A percentile compares a stretch with the other conserved stretches of the same genome.
phyloP scores from a whole-genome alignment of 2,113 vertebrate species.

The Danio rerio region GRCz12tu NC_133193.1:7943501-7944000 shows the following conservation, averaged over 20 bases:
- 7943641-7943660: not conserved
- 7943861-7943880: too few species aligned
- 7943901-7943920: too few species aligned
- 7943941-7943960: too few species aligned
- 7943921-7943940: too few species aligned
- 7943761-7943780: not conserved
- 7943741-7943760: not conserved
- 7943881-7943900: too few species aligned
- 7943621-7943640: not conserved
- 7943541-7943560: not conserved
- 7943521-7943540: conserved; percentile 25
- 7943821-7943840: too few species aligned
- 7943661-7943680: not conserved
- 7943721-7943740: not conserved
- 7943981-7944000: too few species aligned
- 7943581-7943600: not conserved
- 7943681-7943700: not conserved
- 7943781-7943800: too few species aligned
- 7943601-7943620: not conserved
- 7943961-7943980: too few species aligned
- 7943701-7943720: not conserved
- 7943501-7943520: conserved; percentile 18
- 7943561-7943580: not conserved
- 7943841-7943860: too few species aligned
- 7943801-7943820: too few species aligned